phyloP scores from a whole-genome alignment of 2,113 vertebrate species.

The Sinocyclocheilus anophthalmus region DNA sequence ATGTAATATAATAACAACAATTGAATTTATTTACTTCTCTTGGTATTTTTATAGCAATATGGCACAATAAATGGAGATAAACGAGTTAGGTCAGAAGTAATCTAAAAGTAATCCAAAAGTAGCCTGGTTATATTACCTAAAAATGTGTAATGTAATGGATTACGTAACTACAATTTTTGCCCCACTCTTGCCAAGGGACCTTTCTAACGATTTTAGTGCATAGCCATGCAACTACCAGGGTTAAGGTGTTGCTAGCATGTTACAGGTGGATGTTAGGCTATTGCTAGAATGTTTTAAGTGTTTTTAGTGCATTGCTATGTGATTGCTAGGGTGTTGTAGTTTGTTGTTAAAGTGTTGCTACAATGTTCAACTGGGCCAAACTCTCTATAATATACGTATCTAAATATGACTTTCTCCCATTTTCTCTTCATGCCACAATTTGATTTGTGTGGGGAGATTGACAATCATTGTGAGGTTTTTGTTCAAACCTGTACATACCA shows the following conservation, averaged over 20 bases:
- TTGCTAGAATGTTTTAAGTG: neutral
- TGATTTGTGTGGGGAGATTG: neutral
- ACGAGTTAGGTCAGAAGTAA: neutral
- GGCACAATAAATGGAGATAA: neutral
- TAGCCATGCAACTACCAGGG: too few species aligned
- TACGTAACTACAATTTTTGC: too few species aligned
- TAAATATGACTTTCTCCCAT: neutral
- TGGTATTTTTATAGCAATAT: too few species aligned
- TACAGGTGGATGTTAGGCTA: neutral
- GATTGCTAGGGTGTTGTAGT: too few species aligned
- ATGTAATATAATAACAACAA: too few species aligned
- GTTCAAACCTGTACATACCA: constrained; percentile 73
- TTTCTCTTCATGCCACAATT: neutral
- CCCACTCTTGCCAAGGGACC: too few species aligned
- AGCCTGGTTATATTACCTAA: too few species aligned
- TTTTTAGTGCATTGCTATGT: too few species aligned
- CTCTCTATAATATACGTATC: neutral
- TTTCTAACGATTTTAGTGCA: too few species aligned
- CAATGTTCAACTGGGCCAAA: neutral
- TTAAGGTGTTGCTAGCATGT: neutral
- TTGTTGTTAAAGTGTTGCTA: neutral
- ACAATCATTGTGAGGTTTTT: neutral
- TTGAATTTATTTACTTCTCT: too few species aligned
- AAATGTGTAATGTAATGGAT: too few species aligned
- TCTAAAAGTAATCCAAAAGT: too few species aligned